Evolutionary conservation across 1,140 invertebrate genomes (phyloP).

Genomic region (Conopomorpha cramerella): DNA sequence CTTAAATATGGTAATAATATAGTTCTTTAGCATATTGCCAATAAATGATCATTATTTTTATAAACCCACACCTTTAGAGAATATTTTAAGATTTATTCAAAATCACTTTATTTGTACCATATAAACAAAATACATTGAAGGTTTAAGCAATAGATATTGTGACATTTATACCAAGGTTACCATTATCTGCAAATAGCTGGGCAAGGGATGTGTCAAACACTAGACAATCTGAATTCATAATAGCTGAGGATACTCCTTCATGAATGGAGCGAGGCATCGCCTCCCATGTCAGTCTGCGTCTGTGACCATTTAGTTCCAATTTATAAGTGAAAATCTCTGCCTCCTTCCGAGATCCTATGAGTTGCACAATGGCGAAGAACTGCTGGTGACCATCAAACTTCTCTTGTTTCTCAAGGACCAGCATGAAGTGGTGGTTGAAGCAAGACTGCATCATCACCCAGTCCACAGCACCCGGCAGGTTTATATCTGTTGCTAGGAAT

Average conservation of each 20-base stretch:
- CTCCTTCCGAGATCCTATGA: slow-evolving; percentile 98
- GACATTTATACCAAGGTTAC: slow-evolving; percentile 99
- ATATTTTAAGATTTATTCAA: background rate
- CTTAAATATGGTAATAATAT: background rate
- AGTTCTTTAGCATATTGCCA: background rate
- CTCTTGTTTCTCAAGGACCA: slow-evolving; percentile 98
- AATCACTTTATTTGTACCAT: no score
- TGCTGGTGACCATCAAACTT: slow-evolving; percentile 97
- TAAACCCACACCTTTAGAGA: background rate
- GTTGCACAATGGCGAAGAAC: slow-evolving; percentile 99
- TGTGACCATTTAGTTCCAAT: slow-evolving; percentile 94
- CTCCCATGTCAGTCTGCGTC: slow-evolving; percentile 96
- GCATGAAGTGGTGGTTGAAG: slow-evolving; percentile 98
- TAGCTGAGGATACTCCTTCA: slow-evolving; percentile 98
- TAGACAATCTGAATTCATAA: slow-evolving; percentile 97
- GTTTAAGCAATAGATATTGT: slow-evolving; percentile 89
- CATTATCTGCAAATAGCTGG: slow-evolving; percentile 98
- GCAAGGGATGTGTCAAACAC: slow-evolving; percentile 99
- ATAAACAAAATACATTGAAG: no score
- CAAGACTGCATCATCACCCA: slow-evolving; percentile 99
- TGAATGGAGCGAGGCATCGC: slow-evolving; percentile 98
- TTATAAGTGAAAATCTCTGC: slow-evolving; percentile 99
- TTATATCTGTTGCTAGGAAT: slow-evolving; percentile 99
- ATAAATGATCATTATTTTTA: background rate
- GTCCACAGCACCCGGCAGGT: slow-evolving; percentile 98